phyloP scores from a whole-genome alignment of 2,797 vertebrate genomes.

The Sebastolobus alascanus region DNA sequence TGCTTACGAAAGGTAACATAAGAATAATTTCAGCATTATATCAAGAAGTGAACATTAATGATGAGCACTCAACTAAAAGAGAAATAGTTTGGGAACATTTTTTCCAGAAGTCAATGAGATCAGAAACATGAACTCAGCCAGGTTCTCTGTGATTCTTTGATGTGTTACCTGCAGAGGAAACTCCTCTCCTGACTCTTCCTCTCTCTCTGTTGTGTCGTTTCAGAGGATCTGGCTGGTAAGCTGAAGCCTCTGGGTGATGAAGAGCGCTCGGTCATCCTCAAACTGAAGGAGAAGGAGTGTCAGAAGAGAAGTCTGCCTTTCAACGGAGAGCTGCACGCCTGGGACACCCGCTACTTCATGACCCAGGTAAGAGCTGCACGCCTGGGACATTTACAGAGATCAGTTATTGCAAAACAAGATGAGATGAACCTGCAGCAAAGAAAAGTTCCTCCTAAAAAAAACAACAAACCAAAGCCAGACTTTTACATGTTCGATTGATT shows the following conservation, averaged over 20 bases:
- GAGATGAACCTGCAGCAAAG: background rate
- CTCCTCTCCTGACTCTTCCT: background rate
- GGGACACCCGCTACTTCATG: slow-evolving; percentile 98
- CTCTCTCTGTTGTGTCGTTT: background rate
- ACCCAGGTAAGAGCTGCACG: slow-evolving; percentile 83
- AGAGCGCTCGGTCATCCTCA: slow-evolving; percentile 89
- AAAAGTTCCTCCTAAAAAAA: no score
- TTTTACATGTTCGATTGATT: background rate
- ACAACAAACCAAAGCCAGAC: background rate
- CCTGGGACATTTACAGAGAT: background rate
- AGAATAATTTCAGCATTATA: background rate
- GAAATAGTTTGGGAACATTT: no score
- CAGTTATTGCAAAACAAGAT: background rate
- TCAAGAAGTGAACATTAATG: background rate
- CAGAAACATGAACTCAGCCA: background rate
- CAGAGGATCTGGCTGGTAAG: slow-evolving; percentile 92
- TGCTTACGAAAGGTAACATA: background rate
- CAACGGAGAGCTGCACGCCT: slow-evolving; percentile 88
- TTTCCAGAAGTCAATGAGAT: no score
- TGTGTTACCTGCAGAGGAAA: slow-evolving; percentile 1
- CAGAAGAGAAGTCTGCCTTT: slow-evolving; percentile 86
- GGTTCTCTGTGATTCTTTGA: background rate
- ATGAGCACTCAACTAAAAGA: background rate
- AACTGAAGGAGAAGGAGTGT: slow-evolving; percentile 93
- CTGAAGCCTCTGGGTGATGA: slow-evolving; percentile 93